A percentile compares a stretch with the other conserved stretches of the same genome.
These are phyloP conservation scores for Planococcus citri DNA, from an alignment of 1,140 invertebrate species.

Conservation along the genomic window DNA sequence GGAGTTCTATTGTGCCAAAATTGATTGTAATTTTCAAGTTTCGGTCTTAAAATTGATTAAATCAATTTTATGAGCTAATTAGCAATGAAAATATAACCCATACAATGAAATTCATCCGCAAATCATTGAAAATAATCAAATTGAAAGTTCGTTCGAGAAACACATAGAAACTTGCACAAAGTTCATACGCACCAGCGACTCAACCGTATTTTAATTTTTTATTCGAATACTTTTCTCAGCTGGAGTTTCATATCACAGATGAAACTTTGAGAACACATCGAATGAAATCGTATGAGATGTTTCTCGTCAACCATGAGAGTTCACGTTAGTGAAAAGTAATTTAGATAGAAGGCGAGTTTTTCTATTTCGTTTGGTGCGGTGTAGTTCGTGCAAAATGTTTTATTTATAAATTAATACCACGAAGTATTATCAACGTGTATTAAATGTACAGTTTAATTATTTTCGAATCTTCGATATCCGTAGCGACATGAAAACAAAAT, in stretches of 20 bases:
- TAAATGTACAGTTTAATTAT: not conserved
- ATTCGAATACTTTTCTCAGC: not conserved
- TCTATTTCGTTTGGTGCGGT: conserved; percentile 11
- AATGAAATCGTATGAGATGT: not conserved
- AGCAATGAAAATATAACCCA: too few species aligned
- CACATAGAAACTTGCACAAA: too few species aligned
- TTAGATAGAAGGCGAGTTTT: conserved; percentile 3
- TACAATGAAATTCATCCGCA: too few species aligned
- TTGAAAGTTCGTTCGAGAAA: too few species aligned
- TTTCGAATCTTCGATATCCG: not conserved
- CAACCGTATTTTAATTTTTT: not conserved
- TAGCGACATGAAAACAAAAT: conserved; percentile 11
- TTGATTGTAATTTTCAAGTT: too few species aligned
- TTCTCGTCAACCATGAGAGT: conserved; percentile 15
- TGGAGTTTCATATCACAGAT: not conserved
- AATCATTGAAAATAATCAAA: too few species aligned
- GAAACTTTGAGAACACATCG: not conserved
- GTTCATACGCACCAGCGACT: too few species aligned
- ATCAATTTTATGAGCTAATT: too few species aligned
- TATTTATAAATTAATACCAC: not conserved
- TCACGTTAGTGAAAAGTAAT: conserved; percentile 16
- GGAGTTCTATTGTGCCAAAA: too few species aligned
- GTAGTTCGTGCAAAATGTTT: conserved; percentile 9
- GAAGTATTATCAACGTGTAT: not conserved
- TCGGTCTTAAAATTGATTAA: too few species aligned